These are phyloP conservation scores for Cathartes aura DNA, from an alignment of 2,113 vertebrate genomes.

Conservation along the genomic window DNA sequence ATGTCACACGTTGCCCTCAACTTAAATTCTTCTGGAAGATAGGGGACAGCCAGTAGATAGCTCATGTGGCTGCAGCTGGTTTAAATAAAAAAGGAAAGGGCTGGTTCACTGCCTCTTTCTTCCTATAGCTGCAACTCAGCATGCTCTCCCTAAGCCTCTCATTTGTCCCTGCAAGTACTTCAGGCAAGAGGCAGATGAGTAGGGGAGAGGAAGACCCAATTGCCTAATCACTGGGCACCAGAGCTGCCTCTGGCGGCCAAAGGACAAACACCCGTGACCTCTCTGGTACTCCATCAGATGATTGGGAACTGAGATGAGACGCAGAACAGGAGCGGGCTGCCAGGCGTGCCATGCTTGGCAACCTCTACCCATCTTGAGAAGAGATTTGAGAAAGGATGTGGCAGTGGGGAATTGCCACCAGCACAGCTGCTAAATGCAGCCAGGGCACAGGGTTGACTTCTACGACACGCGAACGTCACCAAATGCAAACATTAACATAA, in stretches of 20 bases:
- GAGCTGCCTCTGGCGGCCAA: neutral
- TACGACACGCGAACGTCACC: accelerated
- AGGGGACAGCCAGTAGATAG: accelerated
- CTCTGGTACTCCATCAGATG: neutral
- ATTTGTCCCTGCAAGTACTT: neutral
- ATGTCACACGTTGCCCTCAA: neutral
- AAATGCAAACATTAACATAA: neutral
- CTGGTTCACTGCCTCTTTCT: neutral
- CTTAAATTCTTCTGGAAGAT: neutral
- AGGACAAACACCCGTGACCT: neutral
- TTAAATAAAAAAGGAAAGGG: neutral
- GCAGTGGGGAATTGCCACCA: neutral
- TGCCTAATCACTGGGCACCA: neutral
- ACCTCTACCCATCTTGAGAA: neutral
- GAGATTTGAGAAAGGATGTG: neutral
- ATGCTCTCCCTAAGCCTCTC: neutral
- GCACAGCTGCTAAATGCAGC: neutral
- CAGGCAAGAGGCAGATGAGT: neutral
- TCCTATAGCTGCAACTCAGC: neutral
- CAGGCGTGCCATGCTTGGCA: neutral
- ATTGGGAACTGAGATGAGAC: neutral
- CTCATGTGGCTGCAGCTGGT: neutral
- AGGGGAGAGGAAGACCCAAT: neutral
- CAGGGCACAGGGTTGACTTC: neutral
- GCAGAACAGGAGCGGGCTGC: neutral